phyloP scores from a whole-genome alignment of 2,888 invertebrate species.

The Phania funesta region DNA sequence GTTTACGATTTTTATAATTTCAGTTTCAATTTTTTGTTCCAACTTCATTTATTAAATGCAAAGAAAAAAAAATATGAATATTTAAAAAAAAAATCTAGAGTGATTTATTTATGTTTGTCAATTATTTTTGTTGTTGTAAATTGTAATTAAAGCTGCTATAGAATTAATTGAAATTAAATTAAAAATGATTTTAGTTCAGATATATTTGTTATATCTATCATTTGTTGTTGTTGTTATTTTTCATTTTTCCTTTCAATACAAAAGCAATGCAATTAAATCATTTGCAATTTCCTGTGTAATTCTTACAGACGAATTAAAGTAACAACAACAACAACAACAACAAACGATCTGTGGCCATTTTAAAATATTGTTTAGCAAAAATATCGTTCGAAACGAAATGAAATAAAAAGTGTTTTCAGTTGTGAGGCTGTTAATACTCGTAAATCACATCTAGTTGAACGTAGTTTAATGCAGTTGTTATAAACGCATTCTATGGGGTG shows the following conservation, averaged over 20 bases:
- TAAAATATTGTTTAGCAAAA: neutral
- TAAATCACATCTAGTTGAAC: constrained; percentile 59
- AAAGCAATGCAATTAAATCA: constrained; percentile 67
- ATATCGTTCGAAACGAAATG: constrained; percentile 5
- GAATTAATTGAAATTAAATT: constrained; percentile 61
- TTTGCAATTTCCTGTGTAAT: constrained; percentile 69
- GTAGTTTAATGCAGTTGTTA: constrained; percentile 48
- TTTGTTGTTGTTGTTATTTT: constrained; percentile 1
- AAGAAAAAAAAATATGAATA: neutral
- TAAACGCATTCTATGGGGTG: constrained; percentile 63
- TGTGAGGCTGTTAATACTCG: constrained; percentile 57
- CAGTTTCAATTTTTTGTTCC: no score
- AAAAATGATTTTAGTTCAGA: constrained; percentile 38
- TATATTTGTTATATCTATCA: neutral
- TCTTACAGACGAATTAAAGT: constrained; percentile 18
- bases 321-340: constrained; percentile 13
- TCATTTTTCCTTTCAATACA: constrained; percentile 17
- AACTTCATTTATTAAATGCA: no score
- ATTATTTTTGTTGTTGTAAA: constrained; percentile 16
- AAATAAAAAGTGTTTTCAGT: constrained; percentile 29
- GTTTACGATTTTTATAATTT: no score
- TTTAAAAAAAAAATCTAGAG: neutral
- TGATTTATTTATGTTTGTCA: neutral
- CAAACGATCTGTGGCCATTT: constrained; percentile 38
- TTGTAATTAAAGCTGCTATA: constrained; percentile 36